phyloP scores from a whole-genome alignment of 1,140 invertebrate species.

The Drosophila bifasciata region DNA sequence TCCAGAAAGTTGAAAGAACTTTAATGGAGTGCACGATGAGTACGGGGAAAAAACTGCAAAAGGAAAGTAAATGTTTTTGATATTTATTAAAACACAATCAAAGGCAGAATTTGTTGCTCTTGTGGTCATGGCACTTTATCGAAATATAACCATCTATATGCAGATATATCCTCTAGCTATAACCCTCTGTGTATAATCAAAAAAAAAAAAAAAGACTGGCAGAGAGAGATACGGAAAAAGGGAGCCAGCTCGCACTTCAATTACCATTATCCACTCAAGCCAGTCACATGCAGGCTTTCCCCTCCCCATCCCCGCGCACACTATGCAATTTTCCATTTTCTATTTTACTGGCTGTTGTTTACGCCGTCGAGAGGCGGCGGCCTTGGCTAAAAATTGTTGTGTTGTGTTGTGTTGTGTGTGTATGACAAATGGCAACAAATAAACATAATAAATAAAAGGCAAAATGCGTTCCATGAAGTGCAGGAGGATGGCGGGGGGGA shows the following conservation, averaged over 20 bases:
- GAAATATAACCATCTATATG: no score
- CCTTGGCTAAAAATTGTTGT: conserved; percentile 63
- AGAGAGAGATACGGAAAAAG: no score
- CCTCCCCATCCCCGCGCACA: neutral
- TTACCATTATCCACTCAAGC: conserved; percentile 44
- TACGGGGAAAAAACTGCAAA: neutral
- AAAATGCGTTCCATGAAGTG: conserved; percentile 63
- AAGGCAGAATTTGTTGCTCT: no score
- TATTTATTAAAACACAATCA: no score
- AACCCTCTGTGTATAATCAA: no score
- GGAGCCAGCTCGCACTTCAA: conserved; percentile 20
- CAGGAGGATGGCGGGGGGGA: neutral
- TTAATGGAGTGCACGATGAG: conserved; percentile 32
- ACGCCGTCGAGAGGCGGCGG: conserved; percentile 27
- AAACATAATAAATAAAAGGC: conserved; percentile 80
- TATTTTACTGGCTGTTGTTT: conserved; percentile 31
- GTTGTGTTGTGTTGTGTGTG: no score
- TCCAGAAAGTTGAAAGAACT: conserved; percentile 28
- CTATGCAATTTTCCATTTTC: conserved; percentile 15
- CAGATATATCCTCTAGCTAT: no score
- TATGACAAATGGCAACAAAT: conserved; percentile 76
- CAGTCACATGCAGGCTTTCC: conserved; percentile 33
- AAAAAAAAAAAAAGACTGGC: no score
- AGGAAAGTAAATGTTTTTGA: no score
- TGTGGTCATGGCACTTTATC: no score